Base-by-base conservation (phyloP, 1,140 invertebrate genomes). In the Campoletis sonorensis region DNA sequence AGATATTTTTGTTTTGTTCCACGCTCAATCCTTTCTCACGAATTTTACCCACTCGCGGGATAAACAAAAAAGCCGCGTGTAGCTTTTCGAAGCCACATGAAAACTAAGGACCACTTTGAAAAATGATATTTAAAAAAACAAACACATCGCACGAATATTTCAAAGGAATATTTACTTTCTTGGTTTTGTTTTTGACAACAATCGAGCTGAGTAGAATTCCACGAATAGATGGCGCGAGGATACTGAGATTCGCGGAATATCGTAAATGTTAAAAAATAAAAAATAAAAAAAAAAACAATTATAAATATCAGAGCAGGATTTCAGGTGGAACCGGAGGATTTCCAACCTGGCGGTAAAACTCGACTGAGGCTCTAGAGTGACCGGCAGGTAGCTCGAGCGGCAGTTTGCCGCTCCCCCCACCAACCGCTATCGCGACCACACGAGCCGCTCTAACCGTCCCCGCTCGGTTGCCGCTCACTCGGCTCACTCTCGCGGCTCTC, bases 341-440 rank as follows among this genome's bases (percentile, higher is more conserved):
- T 90, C 89, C 89, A 90, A 91, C 89, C 89, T 90, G 88, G 88
- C 89, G 86, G 86, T 89, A 87, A 87, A 87, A 13, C 61, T 23
- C 86, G 89, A 90, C 90, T 90, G 89, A 90, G 61, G 87, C 88
- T 86, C 86, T 73, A 61, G 82, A 79, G 61, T 64, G 85, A 90
- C 88, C 86, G 88, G 89, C 89, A 90, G 89, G 89, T 89, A 90
- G 88, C 85, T 85, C 84, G 82, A 23, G 16, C 27, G 18, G 40
- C 71, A 26, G 37, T 45, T 49, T 81, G 78, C 87, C 85, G 86
- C 84, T 86, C 80, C 79, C 86, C 84, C 86, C 82, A 83, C 85
- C 84, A 85, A 85, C 1, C 3, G 1, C 4, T 54, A n/a, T n/a
- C n/a, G 18, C 51, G n/a, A 54, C 51, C 51, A 54, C 51, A 54